These are phyloP conservation scores for Tamias sibiricus DNA, from an alignment of 2,113 vertebrate genomes.

Conservation along the genomic window DNA sequence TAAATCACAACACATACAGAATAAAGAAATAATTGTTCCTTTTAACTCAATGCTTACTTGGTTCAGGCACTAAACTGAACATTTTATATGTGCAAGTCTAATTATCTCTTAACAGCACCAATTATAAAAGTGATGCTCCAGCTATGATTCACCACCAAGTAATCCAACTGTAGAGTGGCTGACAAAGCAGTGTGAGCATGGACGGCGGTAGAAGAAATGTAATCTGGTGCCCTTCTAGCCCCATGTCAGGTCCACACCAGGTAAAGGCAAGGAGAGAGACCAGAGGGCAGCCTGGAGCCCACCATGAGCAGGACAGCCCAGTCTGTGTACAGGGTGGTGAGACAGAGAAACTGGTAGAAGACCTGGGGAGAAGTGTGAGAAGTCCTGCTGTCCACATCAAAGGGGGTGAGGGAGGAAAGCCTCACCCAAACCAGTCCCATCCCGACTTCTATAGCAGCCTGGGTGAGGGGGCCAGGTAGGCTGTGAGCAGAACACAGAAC, in stretches of 20 bases:
- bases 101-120: constrained; percentile 34
- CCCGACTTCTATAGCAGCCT: not conserved
- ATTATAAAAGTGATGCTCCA: not conserved
- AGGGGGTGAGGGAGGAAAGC: accelerated
- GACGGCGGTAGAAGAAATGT: not conserved
- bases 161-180: not conserved
- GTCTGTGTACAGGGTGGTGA: not conserved
- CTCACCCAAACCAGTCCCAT: not conserved
- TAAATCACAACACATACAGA: not conserved
- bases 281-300: not conserved
- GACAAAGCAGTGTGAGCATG: not conserved
- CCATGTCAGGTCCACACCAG: not conserved
- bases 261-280: not conserved
- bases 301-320: not conserved
- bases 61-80: not conserved
- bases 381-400: not conserved
- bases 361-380: not conserved
- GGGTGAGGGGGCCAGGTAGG: not conserved
- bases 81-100: not conserved
- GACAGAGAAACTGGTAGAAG: not conserved
- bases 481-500: not conserved
- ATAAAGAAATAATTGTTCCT: not conserved
- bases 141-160: not conserved
- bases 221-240: not conserved
- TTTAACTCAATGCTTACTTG: constrained; percentile 10